These are phyloP conservation scores for Fissipunctia ypsillon DNA, from an alignment of 2,888 invertebrate genomes.

Conservation along the genomic window DNA sequence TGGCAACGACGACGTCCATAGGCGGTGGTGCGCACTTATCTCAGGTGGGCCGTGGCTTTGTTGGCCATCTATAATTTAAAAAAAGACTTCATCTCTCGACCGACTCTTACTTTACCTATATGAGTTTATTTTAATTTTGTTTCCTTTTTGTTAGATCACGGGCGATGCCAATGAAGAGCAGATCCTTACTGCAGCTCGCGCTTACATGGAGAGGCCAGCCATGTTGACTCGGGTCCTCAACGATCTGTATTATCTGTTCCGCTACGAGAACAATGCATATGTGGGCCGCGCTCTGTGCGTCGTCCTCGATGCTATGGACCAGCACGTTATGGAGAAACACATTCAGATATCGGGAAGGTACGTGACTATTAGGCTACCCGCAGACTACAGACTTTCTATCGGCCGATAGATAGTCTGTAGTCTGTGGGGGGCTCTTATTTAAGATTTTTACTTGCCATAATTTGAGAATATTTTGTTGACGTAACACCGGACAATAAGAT, in stretches of 20 bases:
- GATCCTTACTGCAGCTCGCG: conserved; percentile 95
- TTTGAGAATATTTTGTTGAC: neutral
- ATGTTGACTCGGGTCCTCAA: conserved; percentile 96
- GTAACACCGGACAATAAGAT: neutral
- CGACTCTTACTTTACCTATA: neutral
- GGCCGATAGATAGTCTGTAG: too few species aligned
- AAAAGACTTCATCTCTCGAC: neutral
- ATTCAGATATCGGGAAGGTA: conserved; percentile 98
- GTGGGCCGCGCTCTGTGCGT: conserved; percentile 94
- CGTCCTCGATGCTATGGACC: conserved; percentile 97
- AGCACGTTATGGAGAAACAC: conserved; percentile 95
- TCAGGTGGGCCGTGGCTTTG: neutral
- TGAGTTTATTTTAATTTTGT: neutral
- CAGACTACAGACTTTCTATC: too few species aligned
- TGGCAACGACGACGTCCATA: neutral
- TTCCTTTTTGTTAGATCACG: conserved; percentile 92
- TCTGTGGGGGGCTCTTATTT: too few species aligned
- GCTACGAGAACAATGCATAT: conserved; percentile 95
- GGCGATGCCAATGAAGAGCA: conserved; percentile 98
- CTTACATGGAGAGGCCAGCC: conserved; percentile 96
- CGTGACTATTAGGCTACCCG: too few species aligned
- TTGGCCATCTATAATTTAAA: neutral
- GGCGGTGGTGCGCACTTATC: neutral
- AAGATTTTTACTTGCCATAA: neutral
- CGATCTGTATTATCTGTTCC: conserved; percentile 96